Evolutionary conservation across 2,888 invertebrate species (phyloP), one percentile per base, ranked within the genome.

Genomic region (Acleris literana): DNA sequence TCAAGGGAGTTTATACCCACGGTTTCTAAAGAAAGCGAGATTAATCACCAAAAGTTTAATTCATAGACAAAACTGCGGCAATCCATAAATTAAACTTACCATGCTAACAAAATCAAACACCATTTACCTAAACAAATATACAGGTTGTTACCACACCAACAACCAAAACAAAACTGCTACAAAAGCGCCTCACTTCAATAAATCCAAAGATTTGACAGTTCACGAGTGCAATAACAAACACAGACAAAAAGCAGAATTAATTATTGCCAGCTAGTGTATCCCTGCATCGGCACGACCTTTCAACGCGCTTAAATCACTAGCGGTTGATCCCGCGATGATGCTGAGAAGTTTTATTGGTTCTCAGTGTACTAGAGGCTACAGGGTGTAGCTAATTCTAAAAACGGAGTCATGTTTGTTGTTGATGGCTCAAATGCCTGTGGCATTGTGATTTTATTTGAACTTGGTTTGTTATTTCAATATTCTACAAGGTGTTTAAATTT

Each of bases 241-340:
- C 33, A n/a, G 11, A 72, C 68, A 77, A 79, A 77, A 57, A 64
- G 48, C 66, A 58, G 53, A 66, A 70, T 77, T 79, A 81, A 80
- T 81, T 80, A 78, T 39, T 39, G 13, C 39, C 39, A 39, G 39
- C 74, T 71, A 76, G 75, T 74, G 72, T 74, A 81, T 82, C 84
- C 81, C 75, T 44, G 69, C 70, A 87, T 88, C 89, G 76, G 71
- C 90, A 90, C 88, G 89, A 90, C 88, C 89, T 86, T 83, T 84
- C 86, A 76, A 79, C 83, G 76, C 75, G 71, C 70, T 75, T 85
- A 85, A 87, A 88, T 87, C 86, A 86, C 82, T 75, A 68, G 22
- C 39, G 17, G 18, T 49, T 25, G 57, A 44, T 57, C 13, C 18
- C 18, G 57, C 57, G 46, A 46, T 55, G 55, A 55, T 46, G 44